A percentile compares a stretch with the other conserved stretches of the same genome.
These are phyloP conservation scores for Rallus limicola DNA, from an alignment of 2,113 vertebrate genomes.

Conservation along the genomic window DNA sequence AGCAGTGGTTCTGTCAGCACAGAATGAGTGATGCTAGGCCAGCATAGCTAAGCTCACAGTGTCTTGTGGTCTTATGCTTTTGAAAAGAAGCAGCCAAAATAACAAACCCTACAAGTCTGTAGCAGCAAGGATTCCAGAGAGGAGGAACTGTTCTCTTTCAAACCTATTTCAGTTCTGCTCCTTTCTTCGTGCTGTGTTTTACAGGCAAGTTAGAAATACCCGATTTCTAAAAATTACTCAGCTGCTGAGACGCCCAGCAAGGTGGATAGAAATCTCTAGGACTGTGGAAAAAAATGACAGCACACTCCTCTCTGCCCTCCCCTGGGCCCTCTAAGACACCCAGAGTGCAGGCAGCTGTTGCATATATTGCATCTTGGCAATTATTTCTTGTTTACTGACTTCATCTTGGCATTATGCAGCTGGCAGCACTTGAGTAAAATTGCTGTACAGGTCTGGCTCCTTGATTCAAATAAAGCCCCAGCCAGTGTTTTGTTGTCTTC, in stretches of 20 bases:
- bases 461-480: background rate
- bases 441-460: background rate
- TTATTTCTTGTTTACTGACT: background rate
- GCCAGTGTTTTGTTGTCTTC: background rate
- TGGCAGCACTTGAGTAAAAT: background rate
- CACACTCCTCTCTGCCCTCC: background rate
- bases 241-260: background rate
- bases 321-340: background rate
- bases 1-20: background rate
- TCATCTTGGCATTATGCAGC: background rate
- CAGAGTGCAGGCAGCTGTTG: background rate
- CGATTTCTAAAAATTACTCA: background rate
- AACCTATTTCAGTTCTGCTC: background rate
- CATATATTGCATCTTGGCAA: background rate
- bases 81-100: background rate
- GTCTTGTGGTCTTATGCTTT: background rate
- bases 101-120: background rate
- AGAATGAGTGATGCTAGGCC: background rate
- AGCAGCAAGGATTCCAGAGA: background rate
- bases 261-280: background rate
- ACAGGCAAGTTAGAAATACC: background rate
- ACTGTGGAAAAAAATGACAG: background rate
- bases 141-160: background rate
- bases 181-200: background rate
- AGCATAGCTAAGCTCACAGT: background rate